These are phyloP conservation scores for Diorhabda carinulata DNA, from an alignment of 1,140 invertebrate genomes.

Conservation along the genomic window DNA sequence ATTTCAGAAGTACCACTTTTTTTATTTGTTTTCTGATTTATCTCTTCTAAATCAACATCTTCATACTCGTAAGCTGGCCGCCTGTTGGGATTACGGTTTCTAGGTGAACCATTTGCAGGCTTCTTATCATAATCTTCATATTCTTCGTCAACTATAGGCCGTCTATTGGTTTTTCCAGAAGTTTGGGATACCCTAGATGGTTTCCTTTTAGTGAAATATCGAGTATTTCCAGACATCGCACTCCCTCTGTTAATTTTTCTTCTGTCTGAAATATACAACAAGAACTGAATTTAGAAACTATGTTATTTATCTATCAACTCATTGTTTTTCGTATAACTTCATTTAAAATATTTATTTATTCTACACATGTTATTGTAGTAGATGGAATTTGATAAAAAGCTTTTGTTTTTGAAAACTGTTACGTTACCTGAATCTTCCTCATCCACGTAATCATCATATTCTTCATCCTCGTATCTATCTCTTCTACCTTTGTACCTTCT, in stretches of 20 bases:
- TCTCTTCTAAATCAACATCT: constrained; percentile 38
- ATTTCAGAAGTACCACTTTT: constrained; percentile 32
- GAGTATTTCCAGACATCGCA: not conserved
- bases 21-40: constrained; percentile 29
- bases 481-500: constrained; percentile 24
- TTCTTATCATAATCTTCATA: constrained; percentile 7
- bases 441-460: constrained; percentile 21
- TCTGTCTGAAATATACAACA: constrained; percentile 4
- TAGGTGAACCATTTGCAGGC: not conserved
- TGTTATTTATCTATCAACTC: too few relatives aligned
- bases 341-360: not conserved
- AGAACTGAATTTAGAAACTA: too few relatives aligned
- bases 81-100: constrained; percentile 23
- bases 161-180: constrained; percentile 13
- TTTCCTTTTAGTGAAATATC: constrained; percentile 29
- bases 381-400: not conserved
- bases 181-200: constrained; percentile 17
- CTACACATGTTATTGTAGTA: not conserved
- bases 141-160: constrained; percentile 18
- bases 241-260: not conserved
- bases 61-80: constrained; percentile 10
- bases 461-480: constrained; percentile 20
- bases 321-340: too few relatives aligned
- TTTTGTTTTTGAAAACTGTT: not conserved
- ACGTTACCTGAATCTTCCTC: constrained; percentile 7